Evolutionary conservation across 2,113 vertebrate genomes (phyloP), one percentile per base, ranked within the genome.

Genomic region (Nycticorax nycticorax): DNA sequence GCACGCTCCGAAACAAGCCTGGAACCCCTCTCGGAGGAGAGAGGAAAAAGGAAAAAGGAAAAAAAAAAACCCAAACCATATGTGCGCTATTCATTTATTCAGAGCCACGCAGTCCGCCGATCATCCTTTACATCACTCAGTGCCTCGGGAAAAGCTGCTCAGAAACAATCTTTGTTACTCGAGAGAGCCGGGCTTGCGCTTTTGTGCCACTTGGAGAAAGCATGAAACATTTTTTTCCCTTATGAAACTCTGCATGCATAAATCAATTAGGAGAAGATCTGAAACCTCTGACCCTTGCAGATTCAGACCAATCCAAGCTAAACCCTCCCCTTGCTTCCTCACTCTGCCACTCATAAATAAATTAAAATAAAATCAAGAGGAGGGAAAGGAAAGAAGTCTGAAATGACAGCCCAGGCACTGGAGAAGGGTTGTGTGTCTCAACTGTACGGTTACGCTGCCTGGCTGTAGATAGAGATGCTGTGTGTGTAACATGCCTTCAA

Each of bases 71-170:
- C 39, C 39, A 41, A 41, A 41, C 39, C 62, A 21, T 89, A 41
- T 76, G 80, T 80, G 85, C 52, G 69, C 93, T 94, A 47, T 76
- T 83, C 80, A 22, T 91, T 89, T 93, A 95, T 96, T 96, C 75
- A 22, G 77, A 96, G 96, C 96, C 96, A 91, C 48, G 45, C 89
- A 95, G 89, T 50, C 89, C 96, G 94, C 90, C 97, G 88, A 50
- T 97, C 97, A 97, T 59, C 92, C 94, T 97, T 93, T 93, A 48
- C 89, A 91, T 93, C 93, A 57, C 53, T 77, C n/a, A 14, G 30
- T 60, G 97, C 95, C 97, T 89, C 48, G 67, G 95, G 97, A 97
- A 88, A 95, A 71, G 88, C 94, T 87, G 79, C 91, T 96, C 95
- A 91, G 88, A 95, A 96, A 27, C 94, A 88, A 94, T 96, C 93